Evolutionary conservation across 2,797 vertebrate species (phyloP).

Genomic region (Pogoniulus pusillus): DNA sequence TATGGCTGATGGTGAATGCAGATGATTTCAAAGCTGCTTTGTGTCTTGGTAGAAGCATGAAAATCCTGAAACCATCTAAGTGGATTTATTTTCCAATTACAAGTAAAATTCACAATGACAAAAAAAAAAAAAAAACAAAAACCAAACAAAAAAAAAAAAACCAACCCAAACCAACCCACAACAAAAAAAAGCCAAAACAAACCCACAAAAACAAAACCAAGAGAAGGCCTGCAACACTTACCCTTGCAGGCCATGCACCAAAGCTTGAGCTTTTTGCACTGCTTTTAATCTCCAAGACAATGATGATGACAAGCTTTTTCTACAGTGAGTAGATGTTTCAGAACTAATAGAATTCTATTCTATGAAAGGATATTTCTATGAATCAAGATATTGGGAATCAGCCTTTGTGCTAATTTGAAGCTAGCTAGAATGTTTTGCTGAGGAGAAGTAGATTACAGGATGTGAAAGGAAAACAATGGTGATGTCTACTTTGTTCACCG

Average conservation of each 20-base stretch:
- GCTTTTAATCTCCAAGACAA: background rate
- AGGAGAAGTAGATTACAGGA: too few relatives aligned
- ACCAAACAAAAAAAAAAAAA: too few relatives aligned
- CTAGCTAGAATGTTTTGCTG: too few relatives aligned
- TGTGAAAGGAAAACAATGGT: too few relatives aligned
- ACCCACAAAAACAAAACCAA: too few relatives aligned
- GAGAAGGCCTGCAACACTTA: background rate
- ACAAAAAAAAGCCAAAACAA: too few relatives aligned
- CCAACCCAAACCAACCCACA: too few relatives aligned
- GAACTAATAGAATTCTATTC: background rate
- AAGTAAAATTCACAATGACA: background rate
- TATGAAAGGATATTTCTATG: background rate
- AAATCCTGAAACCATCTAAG: background rate
- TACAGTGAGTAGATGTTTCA: background rate
- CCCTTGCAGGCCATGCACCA: fast-evolving
- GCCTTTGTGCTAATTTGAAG: too few relatives aligned
- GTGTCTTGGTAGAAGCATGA: background rate
- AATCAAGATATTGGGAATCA: background rate
- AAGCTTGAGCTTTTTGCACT: background rate
- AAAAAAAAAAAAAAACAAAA: too few relatives aligned
- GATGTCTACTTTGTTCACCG: too few relatives aligned
- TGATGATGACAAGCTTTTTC: background rate
- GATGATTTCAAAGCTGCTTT: background rate
- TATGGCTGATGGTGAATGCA: background rate
- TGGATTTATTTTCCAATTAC: background rate